Evolutionary conservation across 2,113 vertebrate genomes (phyloP).

Genomic region (Myodes glareolus): DNA sequence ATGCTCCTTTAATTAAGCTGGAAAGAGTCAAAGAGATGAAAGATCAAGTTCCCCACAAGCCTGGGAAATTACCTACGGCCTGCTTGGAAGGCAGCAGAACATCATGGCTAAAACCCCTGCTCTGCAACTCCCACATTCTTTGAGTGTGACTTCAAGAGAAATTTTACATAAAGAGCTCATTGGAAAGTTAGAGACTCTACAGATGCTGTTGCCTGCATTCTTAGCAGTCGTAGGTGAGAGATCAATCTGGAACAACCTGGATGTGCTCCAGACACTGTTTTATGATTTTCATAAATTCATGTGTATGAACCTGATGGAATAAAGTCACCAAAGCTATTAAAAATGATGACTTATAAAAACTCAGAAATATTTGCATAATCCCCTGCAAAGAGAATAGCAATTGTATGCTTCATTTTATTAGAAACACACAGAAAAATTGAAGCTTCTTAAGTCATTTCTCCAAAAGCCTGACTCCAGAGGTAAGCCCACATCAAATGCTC

Average conservation of each 20-base stretch:
- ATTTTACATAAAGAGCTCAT: not conserved
- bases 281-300: constrained; percentile 13
- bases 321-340: not conserved
- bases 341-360: constrained; percentile 4
- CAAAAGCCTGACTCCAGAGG: not conserved
- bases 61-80: not conserved
- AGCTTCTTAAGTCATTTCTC: constrained; percentile 7
- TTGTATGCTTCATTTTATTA: not conserved
- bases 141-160: not conserved
- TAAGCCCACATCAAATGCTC: not conserved
- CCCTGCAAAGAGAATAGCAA: constrained; percentile 30
- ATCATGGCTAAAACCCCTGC: not conserved
- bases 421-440: constrained; percentile 7
- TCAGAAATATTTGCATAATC: not conserved
- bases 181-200: not conserved
- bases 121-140: not conserved
- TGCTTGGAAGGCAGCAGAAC: not conserved
- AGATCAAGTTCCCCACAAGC: not conserved
- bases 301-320: not conserved
- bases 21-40: not conserved
- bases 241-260: not conserved
- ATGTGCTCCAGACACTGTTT: not conserved
- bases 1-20: not conserved
- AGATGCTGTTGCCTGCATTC: not conserved
- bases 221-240: not conserved